Conservation (phyloP, 2,113 vertebrate species). For the Tursiops truncatus region DNA sequence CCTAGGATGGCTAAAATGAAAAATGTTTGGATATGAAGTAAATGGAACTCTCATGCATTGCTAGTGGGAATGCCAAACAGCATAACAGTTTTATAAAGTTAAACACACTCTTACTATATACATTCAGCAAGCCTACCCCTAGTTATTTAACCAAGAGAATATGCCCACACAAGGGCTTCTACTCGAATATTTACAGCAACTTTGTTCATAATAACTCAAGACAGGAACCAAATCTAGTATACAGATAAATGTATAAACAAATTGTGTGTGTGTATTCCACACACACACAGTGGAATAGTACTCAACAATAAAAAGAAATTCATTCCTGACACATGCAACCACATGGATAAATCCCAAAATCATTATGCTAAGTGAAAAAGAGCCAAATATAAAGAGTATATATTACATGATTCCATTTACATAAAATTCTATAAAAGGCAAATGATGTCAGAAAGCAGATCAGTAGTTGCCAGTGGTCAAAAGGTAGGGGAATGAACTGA, state of each 20-base stretch:
- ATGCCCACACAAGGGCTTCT: neutral
- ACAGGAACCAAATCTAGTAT: neutral
- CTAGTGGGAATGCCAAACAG: neutral
- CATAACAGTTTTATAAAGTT: neutral
- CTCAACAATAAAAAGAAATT: neutral
- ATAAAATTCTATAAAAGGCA: too few relatives aligned
- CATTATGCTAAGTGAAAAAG: too few relatives aligned
- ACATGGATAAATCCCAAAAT: too few relatives aligned
- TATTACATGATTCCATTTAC: too few relatives aligned
- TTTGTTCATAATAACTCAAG: neutral
- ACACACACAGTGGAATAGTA: neutral
- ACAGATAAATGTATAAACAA: neutral
- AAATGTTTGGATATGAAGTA: neutral
- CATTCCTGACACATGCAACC: too few relatives aligned
- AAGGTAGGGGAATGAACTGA: neutral
- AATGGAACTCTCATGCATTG: neutral
- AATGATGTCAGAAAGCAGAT: too few relatives aligned
- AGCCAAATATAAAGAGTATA: too few relatives aligned
- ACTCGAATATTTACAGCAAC: neutral
- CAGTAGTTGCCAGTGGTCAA: neutral
- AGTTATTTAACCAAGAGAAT: neutral
- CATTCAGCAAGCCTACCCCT: neutral
- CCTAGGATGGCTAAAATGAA: neutral
- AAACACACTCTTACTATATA: neutral
- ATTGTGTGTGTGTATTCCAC: too few relatives aligned